Conservation (phyloP, 1,140 invertebrate species). For the Hypsibius dujardini region DNA sequence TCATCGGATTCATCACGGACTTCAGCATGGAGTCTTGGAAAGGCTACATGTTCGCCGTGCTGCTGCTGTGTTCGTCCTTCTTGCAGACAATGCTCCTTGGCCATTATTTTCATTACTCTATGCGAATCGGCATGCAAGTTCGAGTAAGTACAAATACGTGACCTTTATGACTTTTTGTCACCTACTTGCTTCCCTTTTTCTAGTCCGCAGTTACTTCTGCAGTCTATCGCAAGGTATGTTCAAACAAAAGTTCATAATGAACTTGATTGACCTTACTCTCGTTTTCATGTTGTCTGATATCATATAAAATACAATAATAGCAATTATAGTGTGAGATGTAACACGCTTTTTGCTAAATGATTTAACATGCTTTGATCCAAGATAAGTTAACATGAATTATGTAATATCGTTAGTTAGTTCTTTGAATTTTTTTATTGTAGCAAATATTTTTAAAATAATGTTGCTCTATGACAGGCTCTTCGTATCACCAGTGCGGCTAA, state of each 20-base stretch:
- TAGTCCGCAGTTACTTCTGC: constrained; percentile 70
- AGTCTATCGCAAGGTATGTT: constrained; percentile 77
- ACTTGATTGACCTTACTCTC: too few species aligned
- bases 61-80: constrained; percentile 55
- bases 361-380: too few species aligned
- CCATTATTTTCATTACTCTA: constrained; percentile 73
- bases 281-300: too few species aligned
- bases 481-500: constrained; percentile 29
- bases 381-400: too few species aligned
- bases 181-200: not conserved
- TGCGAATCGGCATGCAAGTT: constrained; percentile 76
- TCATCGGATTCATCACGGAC: not conserved
- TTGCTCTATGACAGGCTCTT: constrained; percentile 31
- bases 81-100: constrained; percentile 68
- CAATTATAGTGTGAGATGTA: too few species aligned
- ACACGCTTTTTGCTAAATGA: too few species aligned
- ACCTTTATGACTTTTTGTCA: too few species aligned
- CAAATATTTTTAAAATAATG: too few species aligned
- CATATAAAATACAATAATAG: too few species aligned
- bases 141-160: constrained; percentile 32
- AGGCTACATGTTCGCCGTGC: constrained; percentile 38
- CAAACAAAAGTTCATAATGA: too few species aligned
- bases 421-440: too few species aligned
- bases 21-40: constrained; percentile 37
- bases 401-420: too few species aligned